Evolutionary conservation across 2,113 vertebrate genomes (phyloP).

Genomic region (Chunga burmeisteri): DNA sequence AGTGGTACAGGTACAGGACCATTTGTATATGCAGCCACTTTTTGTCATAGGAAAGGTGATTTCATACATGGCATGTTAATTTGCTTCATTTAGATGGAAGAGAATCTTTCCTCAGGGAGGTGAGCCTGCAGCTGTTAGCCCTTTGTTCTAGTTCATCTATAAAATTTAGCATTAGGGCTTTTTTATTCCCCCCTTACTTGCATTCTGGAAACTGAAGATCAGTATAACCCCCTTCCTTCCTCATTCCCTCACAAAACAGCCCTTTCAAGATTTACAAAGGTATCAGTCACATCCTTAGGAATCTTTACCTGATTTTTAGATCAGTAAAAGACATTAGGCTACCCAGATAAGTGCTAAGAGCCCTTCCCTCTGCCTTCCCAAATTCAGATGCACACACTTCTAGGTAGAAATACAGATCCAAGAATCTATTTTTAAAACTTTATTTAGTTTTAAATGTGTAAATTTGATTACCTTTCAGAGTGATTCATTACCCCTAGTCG

Average conservation of each 20-base stretch:
- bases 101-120: background rate
- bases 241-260: background rate
- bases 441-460: background rate
- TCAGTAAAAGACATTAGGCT: background rate
- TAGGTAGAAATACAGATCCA: background rate
- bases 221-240: background rate
- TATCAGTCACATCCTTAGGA: background rate
- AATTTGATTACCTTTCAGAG: background rate
- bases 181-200: accelerated
- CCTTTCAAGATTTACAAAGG: background rate
- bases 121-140: background rate
- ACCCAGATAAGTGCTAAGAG: background rate
- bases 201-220: background rate
- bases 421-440: background rate
- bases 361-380: background rate
- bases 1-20: too few relatives aligned
- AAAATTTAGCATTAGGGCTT: background rate
- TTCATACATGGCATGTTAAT: too few relatives aligned
- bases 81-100: background rate
- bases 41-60: background rate
- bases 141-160: background rate
- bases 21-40: background rate
- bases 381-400: background rate
- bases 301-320: background rate
- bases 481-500: too few relatives aligned